These are phyloP conservation scores for Mactromeris polynyma DNA, from an alignment of 2,888 invertebrate genomes.

Conservation along the genomic window DNA sequence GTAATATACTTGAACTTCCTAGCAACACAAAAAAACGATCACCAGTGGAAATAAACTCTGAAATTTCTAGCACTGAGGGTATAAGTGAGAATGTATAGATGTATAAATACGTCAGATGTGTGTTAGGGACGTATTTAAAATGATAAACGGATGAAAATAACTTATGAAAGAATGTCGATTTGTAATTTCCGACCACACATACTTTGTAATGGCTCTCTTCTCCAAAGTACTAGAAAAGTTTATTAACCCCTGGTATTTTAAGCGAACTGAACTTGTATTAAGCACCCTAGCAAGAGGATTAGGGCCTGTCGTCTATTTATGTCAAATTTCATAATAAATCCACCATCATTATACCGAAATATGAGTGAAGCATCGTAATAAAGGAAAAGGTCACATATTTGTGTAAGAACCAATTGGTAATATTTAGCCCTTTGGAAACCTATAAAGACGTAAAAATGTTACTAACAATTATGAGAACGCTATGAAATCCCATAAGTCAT, in stretches of 20 bases:
- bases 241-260: background rate
- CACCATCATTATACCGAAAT: background rate
- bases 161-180: background rate
- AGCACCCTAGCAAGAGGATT: background rate
- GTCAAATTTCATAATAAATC: background rate
- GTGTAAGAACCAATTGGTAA: no score
- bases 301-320: background rate
- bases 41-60: background rate
- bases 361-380: no score
- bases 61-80: background rate
- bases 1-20: background rate
- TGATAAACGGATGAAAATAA: background rate
- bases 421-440: no score
- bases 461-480: no score
- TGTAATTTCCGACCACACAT: slow-evolving; percentile 14
- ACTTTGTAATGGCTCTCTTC: background rate
- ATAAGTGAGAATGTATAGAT: background rate
- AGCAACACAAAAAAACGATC: background rate
- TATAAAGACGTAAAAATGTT: no score
- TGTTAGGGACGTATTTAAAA: slow-evolving; percentile 19
- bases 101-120: slow-evolving; percentile 14
- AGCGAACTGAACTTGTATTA: background rate
- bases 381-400: no score
- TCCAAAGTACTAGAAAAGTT: background rate
- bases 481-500: no score